phyloP scores from a whole-genome alignment of 2,888 invertebrate genomes.

The Chloroclysta siterata region DNA sequence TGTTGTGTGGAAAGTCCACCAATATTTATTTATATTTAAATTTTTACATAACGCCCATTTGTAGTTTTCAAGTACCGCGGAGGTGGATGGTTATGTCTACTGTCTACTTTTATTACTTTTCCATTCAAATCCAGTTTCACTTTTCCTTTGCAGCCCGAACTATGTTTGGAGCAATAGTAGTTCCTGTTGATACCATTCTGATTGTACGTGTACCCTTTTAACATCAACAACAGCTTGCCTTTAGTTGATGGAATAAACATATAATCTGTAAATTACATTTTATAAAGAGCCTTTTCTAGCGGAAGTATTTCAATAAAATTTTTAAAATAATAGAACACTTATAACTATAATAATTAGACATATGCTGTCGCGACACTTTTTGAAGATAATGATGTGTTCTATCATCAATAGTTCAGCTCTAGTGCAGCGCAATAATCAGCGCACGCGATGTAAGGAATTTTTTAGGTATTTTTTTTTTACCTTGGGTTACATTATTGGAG shows the following conservation, averaged over 20 bases:
- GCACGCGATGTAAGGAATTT: no score
- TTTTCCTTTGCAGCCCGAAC: conserved; percentile 22
- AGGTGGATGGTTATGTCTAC: conserved; percentile 41
- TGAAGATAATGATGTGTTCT: no score
- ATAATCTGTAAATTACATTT: conserved; percentile 11
- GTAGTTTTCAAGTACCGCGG: conserved; percentile 41
- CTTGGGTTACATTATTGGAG: no score
- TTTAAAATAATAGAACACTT: no score
- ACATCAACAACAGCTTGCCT: conserved; percentile 23
- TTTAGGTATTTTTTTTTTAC: no score
- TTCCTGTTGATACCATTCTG: not conserved
- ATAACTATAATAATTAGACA: no score
- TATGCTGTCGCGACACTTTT: no score
- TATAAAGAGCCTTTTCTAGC: no score
- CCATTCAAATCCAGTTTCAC: conserved; percentile 7
- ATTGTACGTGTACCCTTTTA: conserved; percentile 28
- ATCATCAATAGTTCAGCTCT: no score
- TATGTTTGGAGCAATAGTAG: conserved; percentile 22
- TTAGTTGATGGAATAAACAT: conserved; percentile 23
- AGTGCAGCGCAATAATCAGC: no score
- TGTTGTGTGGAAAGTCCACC: no score
- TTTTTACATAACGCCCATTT: conserved; percentile 5
- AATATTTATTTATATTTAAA: not conserved
- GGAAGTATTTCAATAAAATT: no score
- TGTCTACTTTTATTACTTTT: conserved; percentile 3